Conservation (phyloP, 2,113 vertebrate genomes). For the Sula dactylatra region DNA sequence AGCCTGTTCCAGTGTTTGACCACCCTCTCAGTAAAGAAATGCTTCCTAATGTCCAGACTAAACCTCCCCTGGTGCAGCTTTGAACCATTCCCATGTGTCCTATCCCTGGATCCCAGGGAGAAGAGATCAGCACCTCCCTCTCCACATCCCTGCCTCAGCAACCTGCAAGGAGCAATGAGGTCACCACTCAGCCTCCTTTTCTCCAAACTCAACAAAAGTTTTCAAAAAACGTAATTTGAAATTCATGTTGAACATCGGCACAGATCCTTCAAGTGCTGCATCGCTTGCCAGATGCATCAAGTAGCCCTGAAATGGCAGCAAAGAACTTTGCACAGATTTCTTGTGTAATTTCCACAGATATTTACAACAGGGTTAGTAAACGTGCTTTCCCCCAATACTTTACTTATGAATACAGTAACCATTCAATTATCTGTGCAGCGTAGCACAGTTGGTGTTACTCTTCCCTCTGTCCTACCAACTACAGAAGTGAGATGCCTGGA, state of each 20-base stretch:
- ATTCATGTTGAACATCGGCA: neutral
- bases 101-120: neutral
- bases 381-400: neutral
- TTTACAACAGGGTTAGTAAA: neutral
- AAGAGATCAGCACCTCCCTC: neutral
- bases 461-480: neutral
- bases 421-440: neutral
- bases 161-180: neutral
- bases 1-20: neutral
- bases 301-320: neutral
- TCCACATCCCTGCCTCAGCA: neutral
- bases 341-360: neutral
- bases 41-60: neutral
- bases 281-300: neutral
- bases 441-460: neutral
- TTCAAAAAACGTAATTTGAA: neutral
- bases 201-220: neutral
- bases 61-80: neutral
- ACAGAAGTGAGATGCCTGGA: neutral
- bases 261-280: neutral
- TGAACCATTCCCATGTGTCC: neutral
- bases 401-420: neutral
- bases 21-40: neutral
- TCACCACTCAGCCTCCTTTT: neutral
- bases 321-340: neutral